These are phyloP conservation scores for Diachasmimorpha longicaudata DNA, from an alignment of 1,140 invertebrate species.

Conservation along the genomic window DNA sequence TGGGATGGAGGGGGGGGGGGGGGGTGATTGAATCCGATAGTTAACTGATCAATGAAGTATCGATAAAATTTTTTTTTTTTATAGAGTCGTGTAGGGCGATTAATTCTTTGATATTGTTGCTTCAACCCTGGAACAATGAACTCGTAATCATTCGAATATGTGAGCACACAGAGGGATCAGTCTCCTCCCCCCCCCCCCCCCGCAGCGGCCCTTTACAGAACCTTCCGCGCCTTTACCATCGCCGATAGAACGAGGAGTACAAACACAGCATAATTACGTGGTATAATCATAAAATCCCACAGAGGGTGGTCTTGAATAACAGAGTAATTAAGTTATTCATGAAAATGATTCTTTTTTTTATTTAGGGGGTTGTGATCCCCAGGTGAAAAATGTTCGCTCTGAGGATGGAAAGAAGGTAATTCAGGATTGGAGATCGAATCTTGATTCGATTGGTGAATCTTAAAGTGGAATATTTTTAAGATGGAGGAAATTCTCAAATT, in stretches of 20 bases:
- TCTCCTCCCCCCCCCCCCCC: neutral
- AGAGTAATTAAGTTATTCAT: neutral
- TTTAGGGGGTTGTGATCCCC: neutral
- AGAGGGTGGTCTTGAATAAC: neutral
- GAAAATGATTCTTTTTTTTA: neutral
- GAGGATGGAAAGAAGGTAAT: no score
- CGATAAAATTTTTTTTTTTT: neutral
- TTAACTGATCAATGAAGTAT: neutral
- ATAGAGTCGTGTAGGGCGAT: neutral
- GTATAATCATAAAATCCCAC: constrained; percentile 21
- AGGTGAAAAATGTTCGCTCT: no score
- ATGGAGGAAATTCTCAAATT: no score
- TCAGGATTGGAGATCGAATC: no score
- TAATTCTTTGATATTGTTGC: neutral
- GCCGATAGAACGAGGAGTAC: neutral
- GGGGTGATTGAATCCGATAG: no score
- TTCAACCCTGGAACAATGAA: neutral
- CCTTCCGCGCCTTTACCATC: neutral
- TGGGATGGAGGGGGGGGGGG: no score
- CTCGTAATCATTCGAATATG: neutral
- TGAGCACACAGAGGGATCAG: neutral
- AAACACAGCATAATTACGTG: constrained; percentile 7
- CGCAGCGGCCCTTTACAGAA: neutral
- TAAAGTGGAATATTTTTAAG: no score
- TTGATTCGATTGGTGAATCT: no score